Conservation (phyloP, 2,113 vertebrate species). For the Delphinapterus leucas region DNA sequence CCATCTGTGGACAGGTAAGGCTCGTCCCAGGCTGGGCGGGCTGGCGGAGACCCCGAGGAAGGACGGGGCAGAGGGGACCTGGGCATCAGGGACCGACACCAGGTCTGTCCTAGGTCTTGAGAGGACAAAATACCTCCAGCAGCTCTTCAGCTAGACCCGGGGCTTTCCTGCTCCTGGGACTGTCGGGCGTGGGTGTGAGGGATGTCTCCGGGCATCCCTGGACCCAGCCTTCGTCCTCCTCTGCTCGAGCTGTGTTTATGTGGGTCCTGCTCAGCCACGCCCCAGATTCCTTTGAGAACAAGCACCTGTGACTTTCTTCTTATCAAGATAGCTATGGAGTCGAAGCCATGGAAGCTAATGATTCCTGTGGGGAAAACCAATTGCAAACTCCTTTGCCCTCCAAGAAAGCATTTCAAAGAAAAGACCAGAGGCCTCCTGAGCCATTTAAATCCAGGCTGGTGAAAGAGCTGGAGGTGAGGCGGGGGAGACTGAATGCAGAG, state of each 20-base stretch:
- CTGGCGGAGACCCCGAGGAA: background rate
- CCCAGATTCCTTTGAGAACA: background rate
- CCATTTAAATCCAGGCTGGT: background rate
- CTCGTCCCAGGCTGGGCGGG: background rate
- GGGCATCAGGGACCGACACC: background rate
- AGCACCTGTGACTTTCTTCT: background rate
- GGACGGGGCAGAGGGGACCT: background rate
- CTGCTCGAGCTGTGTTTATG: fast-evolving
- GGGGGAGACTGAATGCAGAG: background rate
- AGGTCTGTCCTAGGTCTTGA: background rate
- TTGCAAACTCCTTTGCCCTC: background rate
- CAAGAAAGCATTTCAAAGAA: background rate
- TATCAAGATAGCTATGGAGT: background rate
- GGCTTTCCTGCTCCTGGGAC: background rate
- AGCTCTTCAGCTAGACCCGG: background rate
- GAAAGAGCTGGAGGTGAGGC: no score
- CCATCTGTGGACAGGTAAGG: background rate
- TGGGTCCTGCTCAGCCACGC: background rate
- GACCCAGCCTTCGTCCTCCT: background rate
- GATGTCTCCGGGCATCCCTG: background rate
- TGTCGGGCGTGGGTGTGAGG: no score
- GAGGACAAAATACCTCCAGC: background rate
- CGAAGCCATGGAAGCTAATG: background rate
- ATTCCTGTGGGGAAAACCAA: background rate
- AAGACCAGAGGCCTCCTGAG: background rate